A percentile compares a stretch with the other conserved stretches of the same genome.
phyloP scores from a whole-genome alignment of 2,888 invertebrate species.

The Cylloceria caligata region DNA sequence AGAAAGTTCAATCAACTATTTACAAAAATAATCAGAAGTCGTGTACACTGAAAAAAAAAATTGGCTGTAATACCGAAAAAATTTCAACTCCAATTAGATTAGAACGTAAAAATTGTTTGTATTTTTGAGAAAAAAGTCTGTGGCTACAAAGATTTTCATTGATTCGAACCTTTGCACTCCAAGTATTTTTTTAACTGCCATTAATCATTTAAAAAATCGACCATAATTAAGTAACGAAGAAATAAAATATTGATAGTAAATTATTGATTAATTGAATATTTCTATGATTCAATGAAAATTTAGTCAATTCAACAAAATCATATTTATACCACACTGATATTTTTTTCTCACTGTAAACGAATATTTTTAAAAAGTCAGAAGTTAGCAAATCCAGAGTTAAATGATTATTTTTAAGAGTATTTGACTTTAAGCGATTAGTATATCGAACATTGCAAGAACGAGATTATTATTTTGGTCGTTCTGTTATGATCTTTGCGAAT shows the following conservation, averaged over 20 bases:
- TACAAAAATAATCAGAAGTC: conserved; percentile 6
- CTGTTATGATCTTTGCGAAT: neutral
- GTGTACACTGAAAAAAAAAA: neutral
- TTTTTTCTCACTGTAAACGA: too few species aligned
- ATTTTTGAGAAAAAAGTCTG: too few species aligned
- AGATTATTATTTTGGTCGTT: conserved; percentile 27
- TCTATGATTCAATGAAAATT: neutral
- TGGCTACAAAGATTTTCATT: too few species aligned
- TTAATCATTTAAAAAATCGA: neutral
- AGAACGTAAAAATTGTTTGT: too few species aligned
- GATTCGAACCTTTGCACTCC: too few species aligned
- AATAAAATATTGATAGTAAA: neutral
- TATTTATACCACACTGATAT: neutral
- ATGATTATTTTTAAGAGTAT: too few species aligned
- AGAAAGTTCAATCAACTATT: too few species aligned
- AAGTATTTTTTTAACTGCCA: too few species aligned
- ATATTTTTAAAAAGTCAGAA: neutral
- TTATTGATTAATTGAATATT: neutral
- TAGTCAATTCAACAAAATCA: neutral
- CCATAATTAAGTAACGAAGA: neutral
- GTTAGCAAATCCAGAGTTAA: neutral
- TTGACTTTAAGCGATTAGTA: neutral
- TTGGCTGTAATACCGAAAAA: neutral
- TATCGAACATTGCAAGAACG: conserved; percentile 27
- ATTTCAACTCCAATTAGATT: too few species aligned